Evolutionary conservation across 2,888 invertebrate genomes (phyloP).

Genomic region (Cactoblastis cactorum): DNA sequence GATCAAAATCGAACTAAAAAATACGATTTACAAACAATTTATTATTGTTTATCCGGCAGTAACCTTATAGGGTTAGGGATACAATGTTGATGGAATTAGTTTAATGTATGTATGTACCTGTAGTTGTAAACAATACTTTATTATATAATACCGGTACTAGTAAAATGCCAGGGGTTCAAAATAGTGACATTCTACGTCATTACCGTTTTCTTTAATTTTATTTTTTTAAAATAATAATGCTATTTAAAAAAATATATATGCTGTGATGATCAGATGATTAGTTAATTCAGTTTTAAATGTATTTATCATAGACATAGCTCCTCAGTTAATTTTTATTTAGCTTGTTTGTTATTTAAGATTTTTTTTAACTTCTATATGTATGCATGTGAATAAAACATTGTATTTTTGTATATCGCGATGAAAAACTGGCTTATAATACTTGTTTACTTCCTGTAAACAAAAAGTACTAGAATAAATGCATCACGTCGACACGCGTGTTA

Average conservation of each 20-base stretch:
- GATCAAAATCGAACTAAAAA: too few relatives aligned
- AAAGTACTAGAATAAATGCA: too few relatives aligned
- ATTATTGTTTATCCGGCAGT: neutral
- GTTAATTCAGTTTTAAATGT: neutral
- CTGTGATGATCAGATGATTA: constrained; percentile 15
- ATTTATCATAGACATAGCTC: neutral
- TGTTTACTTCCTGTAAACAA: too few relatives aligned
- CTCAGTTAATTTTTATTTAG: neutral
- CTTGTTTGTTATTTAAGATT: too few relatives aligned
- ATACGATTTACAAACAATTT: neutral
- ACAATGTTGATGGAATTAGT: neutral
- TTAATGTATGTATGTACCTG: neutral
- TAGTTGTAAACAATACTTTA: neutral
- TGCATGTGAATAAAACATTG: too few relatives aligned
- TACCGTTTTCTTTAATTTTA: neutral
- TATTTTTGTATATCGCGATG: too few relatives aligned
- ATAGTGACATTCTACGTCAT: neutral
- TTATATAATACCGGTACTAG: neutral
- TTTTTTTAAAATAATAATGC: neutral
- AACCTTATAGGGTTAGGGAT: neutral
- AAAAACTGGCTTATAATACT: too few relatives aligned
- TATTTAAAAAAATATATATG: neutral
- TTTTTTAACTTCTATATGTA: too few relatives aligned
- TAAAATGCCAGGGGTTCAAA: neutral
- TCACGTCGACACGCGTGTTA: too few relatives aligned